These are phyloP conservation scores for Catharus fuscescens DNA, from an alignment of 2,113 vertebrate genomes.

Conservation along the genomic window DNA sequence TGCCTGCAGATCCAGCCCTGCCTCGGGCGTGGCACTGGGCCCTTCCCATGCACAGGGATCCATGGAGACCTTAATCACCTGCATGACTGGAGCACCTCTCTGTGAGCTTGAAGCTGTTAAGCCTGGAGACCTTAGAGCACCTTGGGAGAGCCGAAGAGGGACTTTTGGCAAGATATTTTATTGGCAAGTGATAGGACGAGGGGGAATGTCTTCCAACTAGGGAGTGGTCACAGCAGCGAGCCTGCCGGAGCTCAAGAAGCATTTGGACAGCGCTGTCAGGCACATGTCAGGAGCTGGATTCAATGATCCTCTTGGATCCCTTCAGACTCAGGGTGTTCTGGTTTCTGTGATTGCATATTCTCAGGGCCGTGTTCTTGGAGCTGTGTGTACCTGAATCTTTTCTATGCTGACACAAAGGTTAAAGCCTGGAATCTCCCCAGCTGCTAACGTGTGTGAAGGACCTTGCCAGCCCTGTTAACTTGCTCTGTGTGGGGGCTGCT, in stretches of 20 bases:
- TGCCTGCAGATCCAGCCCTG: background rate
- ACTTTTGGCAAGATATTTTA: background rate
- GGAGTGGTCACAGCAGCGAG: background rate
- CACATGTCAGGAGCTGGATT: background rate
- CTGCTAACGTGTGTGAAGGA: background rate
- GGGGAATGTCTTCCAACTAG: background rate
- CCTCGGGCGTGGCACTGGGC: accelerated
- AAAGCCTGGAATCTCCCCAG: background rate
- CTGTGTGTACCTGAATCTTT: background rate
- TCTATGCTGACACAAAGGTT: background rate
- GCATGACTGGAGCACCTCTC: background rate
- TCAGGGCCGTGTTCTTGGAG: background rate
- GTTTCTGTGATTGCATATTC: background rate
- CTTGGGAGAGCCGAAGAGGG: background rate
- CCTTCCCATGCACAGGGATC: accelerated
- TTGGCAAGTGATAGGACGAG: no score
- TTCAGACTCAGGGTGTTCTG: background rate
- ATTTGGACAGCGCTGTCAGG: background rate
- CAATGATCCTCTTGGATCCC: background rate
- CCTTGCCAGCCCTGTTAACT: background rate
- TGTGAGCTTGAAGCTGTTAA: background rate
- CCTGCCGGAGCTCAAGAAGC: background rate
- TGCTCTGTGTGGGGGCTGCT: background rate
- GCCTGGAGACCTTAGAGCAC: background rate
- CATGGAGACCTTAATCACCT: accelerated